These are phyloP conservation scores for Chrysolina oricalcia DNA, from an alignment of 2,888 invertebrate genomes.

Conservation along the genomic window DNA sequence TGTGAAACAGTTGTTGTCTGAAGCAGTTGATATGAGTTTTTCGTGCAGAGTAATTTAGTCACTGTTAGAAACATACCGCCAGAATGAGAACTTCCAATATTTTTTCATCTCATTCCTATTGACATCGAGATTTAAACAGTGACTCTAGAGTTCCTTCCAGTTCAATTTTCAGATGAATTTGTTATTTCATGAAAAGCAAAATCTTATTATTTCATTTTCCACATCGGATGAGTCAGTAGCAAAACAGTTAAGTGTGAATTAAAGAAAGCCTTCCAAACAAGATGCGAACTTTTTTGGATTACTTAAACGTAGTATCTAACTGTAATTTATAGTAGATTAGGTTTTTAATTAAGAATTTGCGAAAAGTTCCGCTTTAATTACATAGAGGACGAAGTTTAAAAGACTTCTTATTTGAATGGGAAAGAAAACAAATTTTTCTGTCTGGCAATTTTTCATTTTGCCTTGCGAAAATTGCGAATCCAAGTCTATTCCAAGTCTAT, in stretches of 20 bases:
- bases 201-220: background rate
- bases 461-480: conserved; percentile 34
- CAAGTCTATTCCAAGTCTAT: background rate
- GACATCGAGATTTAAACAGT: too few species aligned
- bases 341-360: conserved; percentile 58
- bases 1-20: too few species aligned
- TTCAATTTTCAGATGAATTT: background rate
- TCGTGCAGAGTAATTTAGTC: too few species aligned
- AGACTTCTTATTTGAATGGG: conserved; percentile 41
- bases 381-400: conserved; percentile 52
- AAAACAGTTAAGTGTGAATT: background rate
- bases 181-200: background rate
- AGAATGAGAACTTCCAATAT: too few species aligned
- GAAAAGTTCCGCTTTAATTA: conserved; percentile 56
- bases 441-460: conserved; percentile 46
- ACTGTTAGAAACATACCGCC: too few species aligned
- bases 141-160: background rate
- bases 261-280: background rate
- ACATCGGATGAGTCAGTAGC: background rate
- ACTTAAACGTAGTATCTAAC: conserved; percentile 50
- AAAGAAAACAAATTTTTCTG: conserved; percentile 45
- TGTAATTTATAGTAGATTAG: conserved; percentile 58
- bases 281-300: conserved; percentile 15
- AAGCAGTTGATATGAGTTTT: too few species aligned
- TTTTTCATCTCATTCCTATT: too few species aligned